Evolutionary conservation across 2,113 vertebrate species (phyloP).

Genomic region (Noctilio leporinus): DNA sequence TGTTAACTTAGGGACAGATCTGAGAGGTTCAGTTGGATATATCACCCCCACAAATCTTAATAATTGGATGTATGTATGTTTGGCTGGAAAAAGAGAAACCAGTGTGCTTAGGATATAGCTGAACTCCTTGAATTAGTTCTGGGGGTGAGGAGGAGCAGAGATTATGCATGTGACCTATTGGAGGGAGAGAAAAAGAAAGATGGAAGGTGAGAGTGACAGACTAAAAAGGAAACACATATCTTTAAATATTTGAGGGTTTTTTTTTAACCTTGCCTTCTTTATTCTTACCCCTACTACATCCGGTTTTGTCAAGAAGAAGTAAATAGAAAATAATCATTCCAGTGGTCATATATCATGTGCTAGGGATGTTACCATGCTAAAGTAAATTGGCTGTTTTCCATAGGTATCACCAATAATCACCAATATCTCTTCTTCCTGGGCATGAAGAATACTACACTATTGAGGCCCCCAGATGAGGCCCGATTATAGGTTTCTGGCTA

Average conservation of each 20-base stretch:
- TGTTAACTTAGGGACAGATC: not conserved
- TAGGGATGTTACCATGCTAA: not conserved
- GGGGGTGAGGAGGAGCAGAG: too few relatives aligned
- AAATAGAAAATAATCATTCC: not conserved
- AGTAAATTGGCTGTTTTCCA: not conserved
- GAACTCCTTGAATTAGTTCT: not conserved
- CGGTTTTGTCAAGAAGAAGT: not conserved
- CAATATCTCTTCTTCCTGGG: not conserved
- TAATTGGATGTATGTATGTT: not conserved
- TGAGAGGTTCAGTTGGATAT: not conserved
- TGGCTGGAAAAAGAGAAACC: not conserved
- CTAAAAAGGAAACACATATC: not conserved
- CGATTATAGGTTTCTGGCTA: not conserved
- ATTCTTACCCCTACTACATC: not conserved
- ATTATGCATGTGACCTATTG: too few relatives aligned
- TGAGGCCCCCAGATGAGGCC: not conserved
- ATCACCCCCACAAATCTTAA: not conserved
- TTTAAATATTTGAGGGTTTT: not conserved
- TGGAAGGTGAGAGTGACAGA: not conserved
- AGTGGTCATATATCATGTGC: not conserved
- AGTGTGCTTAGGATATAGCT: not conserved
- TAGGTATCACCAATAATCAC: not conserved
- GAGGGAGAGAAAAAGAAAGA: not conserved
- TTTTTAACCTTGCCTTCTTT: not conserved
- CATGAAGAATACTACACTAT: not conserved